These are phyloP conservation scores for Corticium candelabrum DNA, from an alignment of 37 sponge, comb jelly and placozoan genomes.

Conservation along the genomic window DNA sequence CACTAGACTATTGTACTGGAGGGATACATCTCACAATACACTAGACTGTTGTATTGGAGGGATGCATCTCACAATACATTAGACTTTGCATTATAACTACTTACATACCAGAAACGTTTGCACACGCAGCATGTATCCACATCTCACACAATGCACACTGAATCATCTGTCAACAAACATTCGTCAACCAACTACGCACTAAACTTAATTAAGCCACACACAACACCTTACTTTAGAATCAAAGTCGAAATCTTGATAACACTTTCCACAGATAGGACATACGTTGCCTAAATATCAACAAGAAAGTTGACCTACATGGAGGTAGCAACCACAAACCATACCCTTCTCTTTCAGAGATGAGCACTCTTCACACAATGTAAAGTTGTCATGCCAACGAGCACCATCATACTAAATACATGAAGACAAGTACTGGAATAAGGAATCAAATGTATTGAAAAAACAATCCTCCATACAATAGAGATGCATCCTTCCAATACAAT, in stretches of 20 bases:
- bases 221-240: slow-evolving; percentile 59
- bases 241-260: slow-evolving; percentile 71
- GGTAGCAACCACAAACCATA: neutral
- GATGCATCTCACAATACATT: neutral
- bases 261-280: slow-evolving; percentile 76
- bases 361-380: neutral
- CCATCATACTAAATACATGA: neutral
- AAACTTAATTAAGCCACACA: neutral
- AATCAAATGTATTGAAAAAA: too few relatives aligned
- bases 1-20: too few relatives aligned
- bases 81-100: neutral
- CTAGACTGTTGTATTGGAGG: too few relatives aligned
- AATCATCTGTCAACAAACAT: neutral
- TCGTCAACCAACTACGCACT: neutral
- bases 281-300: slow-evolving; percentile 53
- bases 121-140: neutral
- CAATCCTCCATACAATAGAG: too few relatives aligned
- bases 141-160: neutral
- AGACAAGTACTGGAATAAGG: too few relatives aligned
- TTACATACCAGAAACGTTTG: neutral
- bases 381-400: neutral
- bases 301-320: neutral
- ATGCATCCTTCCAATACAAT: too few relatives aligned
- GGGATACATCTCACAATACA: too few relatives aligned
- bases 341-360: neutral